Conservation (phyloP, 2,113 vertebrate species). For the Cichladusa arquata region DNA sequence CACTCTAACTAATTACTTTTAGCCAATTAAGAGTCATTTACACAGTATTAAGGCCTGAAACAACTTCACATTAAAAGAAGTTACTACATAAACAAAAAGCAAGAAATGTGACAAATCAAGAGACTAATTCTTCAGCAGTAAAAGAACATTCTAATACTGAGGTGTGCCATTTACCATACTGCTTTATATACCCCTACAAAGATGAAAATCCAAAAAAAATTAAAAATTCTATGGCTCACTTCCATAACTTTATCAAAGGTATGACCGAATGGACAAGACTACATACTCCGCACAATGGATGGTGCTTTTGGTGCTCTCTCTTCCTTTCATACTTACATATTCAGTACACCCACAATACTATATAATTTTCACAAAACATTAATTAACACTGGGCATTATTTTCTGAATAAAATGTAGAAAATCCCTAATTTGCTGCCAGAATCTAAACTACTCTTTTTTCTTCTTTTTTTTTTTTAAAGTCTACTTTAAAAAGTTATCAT, state of each 20-base stretch:
- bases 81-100: not conserved
- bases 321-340: not conserved
- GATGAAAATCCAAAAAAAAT: not conserved
- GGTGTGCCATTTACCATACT: not conserved
- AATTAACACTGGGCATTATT: not conserved
- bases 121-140: not conserved
- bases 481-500: not conserved
- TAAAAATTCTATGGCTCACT: not conserved
- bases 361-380: not conserved
- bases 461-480: not conserved
- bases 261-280: not conserved
- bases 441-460: not conserved
- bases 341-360: not conserved
- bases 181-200: not conserved
- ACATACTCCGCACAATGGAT: not conserved
- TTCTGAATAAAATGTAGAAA: not conserved
- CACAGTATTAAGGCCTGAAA: not conserved
- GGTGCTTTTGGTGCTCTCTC: not conserved
- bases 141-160: not conserved
- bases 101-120: not conserved
- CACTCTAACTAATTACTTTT: not conserved
- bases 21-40: not conserved
- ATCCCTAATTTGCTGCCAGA: not conserved
- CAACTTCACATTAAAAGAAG: not conserved
- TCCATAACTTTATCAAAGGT: not conserved